phyloP scores from a whole-genome alignment of 2,113 vertebrate species.

The Accipiter cooperii region DNA sequence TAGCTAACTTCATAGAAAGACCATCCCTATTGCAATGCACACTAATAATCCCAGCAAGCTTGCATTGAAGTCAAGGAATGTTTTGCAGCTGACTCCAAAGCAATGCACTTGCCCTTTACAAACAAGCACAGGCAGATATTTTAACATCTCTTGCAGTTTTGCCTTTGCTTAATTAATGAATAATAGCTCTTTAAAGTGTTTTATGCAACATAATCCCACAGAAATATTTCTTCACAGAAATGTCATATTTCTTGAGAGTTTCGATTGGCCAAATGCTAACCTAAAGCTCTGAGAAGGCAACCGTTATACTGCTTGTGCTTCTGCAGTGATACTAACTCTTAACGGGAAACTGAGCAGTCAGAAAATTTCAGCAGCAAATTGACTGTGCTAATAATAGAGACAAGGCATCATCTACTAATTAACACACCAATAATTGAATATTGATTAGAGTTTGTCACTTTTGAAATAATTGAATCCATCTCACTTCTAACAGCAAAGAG shows the following conservation, averaged over 20 bases:
- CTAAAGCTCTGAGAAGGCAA: not conserved
- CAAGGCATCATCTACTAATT: conserved; percentile 68
- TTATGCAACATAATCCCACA: not conserved
- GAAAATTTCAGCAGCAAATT: conserved; percentile 39
- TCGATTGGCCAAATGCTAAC: not conserved
- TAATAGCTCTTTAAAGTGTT: not conserved
- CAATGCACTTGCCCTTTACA: not conserved
- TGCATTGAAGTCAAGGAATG: not conserved
- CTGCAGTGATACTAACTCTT: not conserved
- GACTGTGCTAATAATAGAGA: conserved; percentile 54
- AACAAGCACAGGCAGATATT: not conserved
- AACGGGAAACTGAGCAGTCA: conserved; percentile 28
- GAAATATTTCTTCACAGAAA: not conserved
- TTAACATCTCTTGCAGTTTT: not conserved
- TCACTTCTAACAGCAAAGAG: not conserved
- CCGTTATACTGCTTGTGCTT: not conserved
- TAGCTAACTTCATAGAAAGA: not conserved
- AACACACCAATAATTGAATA: conserved; percentile 71
- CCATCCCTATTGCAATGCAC: not conserved
- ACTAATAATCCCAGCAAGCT: not conserved
- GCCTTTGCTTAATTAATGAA: not conserved
- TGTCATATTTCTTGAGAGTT: not conserved
- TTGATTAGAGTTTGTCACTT: conserved; percentile 70
- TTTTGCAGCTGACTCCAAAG: not conserved
- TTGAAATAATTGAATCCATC: conserved; percentile 61